Evolutionary conservation across 2,888 invertebrate species (phyloP), one percentile per base, ranked within the genome.

Genomic region (Aphelenchoides bicaudatus): DNA sequence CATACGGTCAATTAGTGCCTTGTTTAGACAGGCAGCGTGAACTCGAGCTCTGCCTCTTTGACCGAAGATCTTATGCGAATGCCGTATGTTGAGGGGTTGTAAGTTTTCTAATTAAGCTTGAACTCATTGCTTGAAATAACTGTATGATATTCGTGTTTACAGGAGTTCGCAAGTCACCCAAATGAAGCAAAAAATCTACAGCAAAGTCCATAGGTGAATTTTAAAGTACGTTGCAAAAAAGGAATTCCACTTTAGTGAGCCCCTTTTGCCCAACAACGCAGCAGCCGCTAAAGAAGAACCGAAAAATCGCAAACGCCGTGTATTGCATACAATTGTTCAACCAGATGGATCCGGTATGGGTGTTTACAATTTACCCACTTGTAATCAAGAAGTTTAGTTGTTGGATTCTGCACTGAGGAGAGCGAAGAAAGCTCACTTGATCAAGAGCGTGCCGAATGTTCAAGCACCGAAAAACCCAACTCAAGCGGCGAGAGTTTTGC

Each of bases 311-410:
- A 25, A 4, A 27, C 27, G 16, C 49, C 51, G 31, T n/a, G 49
- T 49, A 19, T 31, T 58, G 30, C 58, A 58, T 53, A 55, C 53
- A 23, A 46, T 58, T 47, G 55, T 53, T 23, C 53, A 21, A 27
- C 39, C 37, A 5, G 49, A 59, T 34, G 38, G 47, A 13, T 19
- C 21, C 8, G 43, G 43, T 8, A n/a, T 21, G 6, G 43, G 43
- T 43, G n/a, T n/a, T n/a, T n/a, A n/a, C n/a, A n/a, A n/a, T n/a
- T n/a, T n/a, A n/a, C n/a, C n/a, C n/a, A n/a, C n/a, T n/a, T n/a
- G n/a, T n/a, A n/a, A n/a, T n/a, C n/a, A n/a, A n/a, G n/a, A n/a
- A n/a, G n/a, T n/a, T n/a, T n/a, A n/a, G n/a, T n/a, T n/a, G 43
- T 43, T 25, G 43, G 43, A 10, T 43, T 21, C 23, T 43, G 43